These are phyloP conservation scores for Tautogolabrus adspersus DNA, from an alignment of 2,113 vertebrate species.

Conservation along the genomic window DNA sequence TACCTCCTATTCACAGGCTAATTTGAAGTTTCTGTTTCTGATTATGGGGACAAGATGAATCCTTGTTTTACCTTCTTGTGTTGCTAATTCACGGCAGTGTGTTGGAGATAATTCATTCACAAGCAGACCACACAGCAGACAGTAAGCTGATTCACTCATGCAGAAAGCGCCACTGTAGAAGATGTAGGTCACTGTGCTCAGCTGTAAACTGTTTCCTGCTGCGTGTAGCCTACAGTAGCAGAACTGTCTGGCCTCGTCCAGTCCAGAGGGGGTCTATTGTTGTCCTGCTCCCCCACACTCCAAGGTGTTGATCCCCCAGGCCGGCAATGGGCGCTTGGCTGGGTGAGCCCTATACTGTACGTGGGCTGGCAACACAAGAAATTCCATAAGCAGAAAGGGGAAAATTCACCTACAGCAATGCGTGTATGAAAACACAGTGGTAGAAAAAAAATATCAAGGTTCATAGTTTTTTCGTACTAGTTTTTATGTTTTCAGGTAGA, in stretches of 20 bases:
- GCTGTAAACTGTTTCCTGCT: constrained; percentile 58
- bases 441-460: not conserved
- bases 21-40: not conserved
- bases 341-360: not conserved
- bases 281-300: constrained; percentile 38
- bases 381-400: not conserved
- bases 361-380: not conserved
- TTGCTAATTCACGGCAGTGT: not conserved
- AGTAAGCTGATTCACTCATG: constrained; percentile 43
- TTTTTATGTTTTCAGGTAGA: too few species aligned
- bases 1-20: not conserved
- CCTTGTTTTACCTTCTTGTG: not conserved
- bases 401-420: not conserved
- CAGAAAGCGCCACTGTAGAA: constrained; percentile 39
- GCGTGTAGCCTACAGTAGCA: constrained; percentile 41
- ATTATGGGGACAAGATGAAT: not conserved
- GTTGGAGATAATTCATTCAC: constrained; percentile 41
- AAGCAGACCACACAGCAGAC: constrained; percentile 22
- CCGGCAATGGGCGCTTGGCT: constrained; percentile 34
- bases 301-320: constrained; percentile 62
- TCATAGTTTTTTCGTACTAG: constrained; percentile 10
- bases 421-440: not conserved
- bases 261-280: constrained; percentile 48
- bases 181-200: constrained; percentile 74
- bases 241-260: constrained; percentile 9